Conservation (phyloP, 2,113 vertebrate genomes). For the Esox niger region DNA sequence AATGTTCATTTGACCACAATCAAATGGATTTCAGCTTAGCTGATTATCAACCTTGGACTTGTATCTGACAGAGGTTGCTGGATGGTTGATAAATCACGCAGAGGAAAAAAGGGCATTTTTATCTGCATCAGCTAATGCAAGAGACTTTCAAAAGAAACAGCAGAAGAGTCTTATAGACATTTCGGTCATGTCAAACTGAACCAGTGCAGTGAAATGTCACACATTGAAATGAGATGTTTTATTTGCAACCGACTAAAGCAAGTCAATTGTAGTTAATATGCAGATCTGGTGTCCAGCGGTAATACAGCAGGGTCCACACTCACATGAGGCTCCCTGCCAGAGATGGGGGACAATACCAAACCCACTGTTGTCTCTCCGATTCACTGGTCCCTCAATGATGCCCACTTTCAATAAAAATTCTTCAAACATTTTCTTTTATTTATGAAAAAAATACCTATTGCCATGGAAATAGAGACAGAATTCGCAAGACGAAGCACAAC, state of each 20-base stretch:
- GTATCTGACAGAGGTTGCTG: slow-evolving; percentile 39
- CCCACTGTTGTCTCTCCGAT: too few species aligned
- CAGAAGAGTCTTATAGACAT: slow-evolving; percentile 37
- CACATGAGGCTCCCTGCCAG: too few species aligned
- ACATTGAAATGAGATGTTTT: not conserved
- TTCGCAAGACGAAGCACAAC: not conserved
- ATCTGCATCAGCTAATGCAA: slow-evolving; percentile 34
- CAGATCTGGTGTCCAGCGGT: too few species aligned
- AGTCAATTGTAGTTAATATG: too few species aligned
- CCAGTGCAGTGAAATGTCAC: slow-evolving; percentile 9
- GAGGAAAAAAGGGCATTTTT: slow-evolving; percentile 44
- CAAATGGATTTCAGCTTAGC: slow-evolving; percentile 79
- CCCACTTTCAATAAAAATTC: too few species aligned
- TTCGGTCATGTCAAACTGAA: slow-evolving; percentile 4
- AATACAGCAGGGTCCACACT: too few species aligned
- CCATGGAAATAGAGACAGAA: not conserved
- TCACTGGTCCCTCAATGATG: too few species aligned
- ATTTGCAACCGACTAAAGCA: not conserved
- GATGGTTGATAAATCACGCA: slow-evolving; percentile 53
- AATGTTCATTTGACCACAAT: slow-evolving; percentile 79
- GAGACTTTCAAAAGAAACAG: slow-evolving; percentile 29
- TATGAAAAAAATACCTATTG: not conserved
- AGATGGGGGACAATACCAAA: too few species aligned
- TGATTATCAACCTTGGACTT: slow-evolving; percentile 78
- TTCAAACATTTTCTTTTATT: not conserved